Percentiles rank a stretch among this genome's conserved stretches.
Evolutionary conservation across 2,113 vertebrate species (phyloP).

Genomic region (Clupea harengus): DNA sequence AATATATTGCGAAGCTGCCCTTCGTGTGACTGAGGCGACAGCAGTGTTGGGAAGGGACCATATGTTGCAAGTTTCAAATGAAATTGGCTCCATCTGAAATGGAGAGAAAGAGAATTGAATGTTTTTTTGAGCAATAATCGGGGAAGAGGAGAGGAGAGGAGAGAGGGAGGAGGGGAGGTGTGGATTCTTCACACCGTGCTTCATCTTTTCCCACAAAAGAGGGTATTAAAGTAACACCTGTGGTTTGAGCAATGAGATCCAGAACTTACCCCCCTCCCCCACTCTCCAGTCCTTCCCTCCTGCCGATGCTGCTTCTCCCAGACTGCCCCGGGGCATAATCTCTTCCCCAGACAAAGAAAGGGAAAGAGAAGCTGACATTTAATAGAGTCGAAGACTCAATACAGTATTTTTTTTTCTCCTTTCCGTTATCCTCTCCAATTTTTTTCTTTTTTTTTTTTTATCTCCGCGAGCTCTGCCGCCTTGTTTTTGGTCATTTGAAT

Average conservation of each 20-base stretch:
- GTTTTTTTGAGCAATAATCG: constrained; percentile 9
- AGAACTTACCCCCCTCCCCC: constrained; percentile 44
- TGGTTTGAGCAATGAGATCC: constrained; percentile 67
- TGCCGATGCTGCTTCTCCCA: constrained; percentile 11
- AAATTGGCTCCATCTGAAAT: constrained; percentile 64
- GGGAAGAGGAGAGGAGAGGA: constrained; percentile 18
- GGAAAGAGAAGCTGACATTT: constrained; percentile 65
- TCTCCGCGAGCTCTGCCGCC: background rate
- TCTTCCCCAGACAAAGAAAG: constrained; percentile 63
- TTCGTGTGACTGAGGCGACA: constrained; percentile 50
- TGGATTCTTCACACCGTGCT: constrained; percentile 45
- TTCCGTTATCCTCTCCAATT: background rate
- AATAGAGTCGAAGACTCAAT: constrained; percentile 56
- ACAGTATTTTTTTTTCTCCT: background rate
- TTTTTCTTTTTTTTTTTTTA: background rate
- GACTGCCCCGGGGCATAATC: constrained; percentile 63
- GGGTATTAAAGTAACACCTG: constrained; percentile 74
- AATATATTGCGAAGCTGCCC: constrained; percentile 59
- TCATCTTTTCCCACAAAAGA: constrained; percentile 61
- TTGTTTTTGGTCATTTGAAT: constrained; percentile 22
- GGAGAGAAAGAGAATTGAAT: constrained; percentile 52
- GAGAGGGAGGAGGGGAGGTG: constrained; percentile 32
- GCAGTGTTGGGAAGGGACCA: constrained; percentile 52
- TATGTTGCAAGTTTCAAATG: constrained; percentile 60
- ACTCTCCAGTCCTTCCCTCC: background rate